Percentiles rank a stretch among this genome's conserved stretches.
Conservation (phyloP, 30 jellyfish, hydroid and myxozoan genomes). For the Aurelia coerulea region DNA sequence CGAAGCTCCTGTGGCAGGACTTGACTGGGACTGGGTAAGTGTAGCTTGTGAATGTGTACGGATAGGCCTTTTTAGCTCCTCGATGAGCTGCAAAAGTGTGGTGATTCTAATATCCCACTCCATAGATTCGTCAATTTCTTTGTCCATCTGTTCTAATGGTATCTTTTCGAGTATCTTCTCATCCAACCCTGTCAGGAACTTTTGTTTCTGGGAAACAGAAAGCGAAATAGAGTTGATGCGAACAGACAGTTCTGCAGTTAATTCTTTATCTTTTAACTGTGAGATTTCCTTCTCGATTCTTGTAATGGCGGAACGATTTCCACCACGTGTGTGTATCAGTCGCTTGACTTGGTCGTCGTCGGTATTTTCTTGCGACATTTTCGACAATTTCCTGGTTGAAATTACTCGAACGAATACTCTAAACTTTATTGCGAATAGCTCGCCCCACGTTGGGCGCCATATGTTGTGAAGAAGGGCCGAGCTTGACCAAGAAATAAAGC, state of each 20-base stretch:
- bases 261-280: not conserved
- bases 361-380: not conserved
- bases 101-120: not conserved
- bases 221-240: conserved; percentile 1
- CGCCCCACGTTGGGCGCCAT: conserved; percentile 31
- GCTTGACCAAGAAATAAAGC: too few species aligned
- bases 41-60: not conserved
- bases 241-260: not conserved
- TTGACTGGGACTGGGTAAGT: not conserved
- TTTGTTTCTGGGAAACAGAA: not conserved
- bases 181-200: not conserved
- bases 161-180: conserved; percentile 15
- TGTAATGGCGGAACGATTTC: conserved; percentile 13
- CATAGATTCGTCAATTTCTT: conserved; percentile 10
- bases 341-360: not conserved
- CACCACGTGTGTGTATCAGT: not conserved
- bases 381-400: not conserved
- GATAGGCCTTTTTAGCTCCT: not conserved
- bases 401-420: not conserved
- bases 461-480: not conserved
- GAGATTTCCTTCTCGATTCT: conserved; percentile 1
- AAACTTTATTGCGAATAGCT: not conserved
- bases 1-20: conserved; percentile 1
- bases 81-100: not conserved
- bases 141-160: not conserved